Evolutionary conservation across 2,888 invertebrate genomes (phyloP), one percentile per base, ranked within the genome.

Genomic region (Poecilobothrus nobilitatus): DNA sequence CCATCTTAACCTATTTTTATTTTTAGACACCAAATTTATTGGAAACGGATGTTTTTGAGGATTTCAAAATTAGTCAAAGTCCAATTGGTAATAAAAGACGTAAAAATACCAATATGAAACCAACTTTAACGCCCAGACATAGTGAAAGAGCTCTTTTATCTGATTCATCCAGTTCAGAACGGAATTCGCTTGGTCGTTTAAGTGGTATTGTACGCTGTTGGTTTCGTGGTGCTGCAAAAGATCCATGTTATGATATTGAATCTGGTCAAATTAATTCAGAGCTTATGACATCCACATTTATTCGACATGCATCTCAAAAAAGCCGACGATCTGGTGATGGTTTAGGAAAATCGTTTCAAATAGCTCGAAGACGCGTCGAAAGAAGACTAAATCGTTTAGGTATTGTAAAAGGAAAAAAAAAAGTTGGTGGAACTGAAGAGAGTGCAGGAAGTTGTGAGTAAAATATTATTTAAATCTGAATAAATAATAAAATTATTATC

Each of bases 401-500:
- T 10, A 84, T 93, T 67, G 86, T 89, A 12, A 93, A 93, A 78
- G 91, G 91, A 78, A 95, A 95, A 79, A 94, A 92, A 79, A 92
- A 94, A 81, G 89, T 92, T 79, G 91, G 92, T 27, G 94, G 93
- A 76, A 87, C 90, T 72, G 95, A 95, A 82, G 95, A 96, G 79
- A 86, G 90, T 2, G 88, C 90, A 71, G 91, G 91, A 74, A 88
- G 87, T 76, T 89, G 90, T 90, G 81, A 86, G 87, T 80, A 9
- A 3, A 53, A 9, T 33, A 12, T n/a, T 62, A 12, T 3, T 41
- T 4, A n/a, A 27, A 27, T 5, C 27, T n/a, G n/a, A n/a, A n/a
- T n/a, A n/a, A n/a, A n/a, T n/a, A n/a, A 27, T 27, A 27, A 27
- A 27, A 27, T 64, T 12, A 61, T 68, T 68, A 18, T 12, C 73